Base-by-base conservation (phyloP, 2,113 vertebrate species). In the Rhipidura dahli region DNA sequence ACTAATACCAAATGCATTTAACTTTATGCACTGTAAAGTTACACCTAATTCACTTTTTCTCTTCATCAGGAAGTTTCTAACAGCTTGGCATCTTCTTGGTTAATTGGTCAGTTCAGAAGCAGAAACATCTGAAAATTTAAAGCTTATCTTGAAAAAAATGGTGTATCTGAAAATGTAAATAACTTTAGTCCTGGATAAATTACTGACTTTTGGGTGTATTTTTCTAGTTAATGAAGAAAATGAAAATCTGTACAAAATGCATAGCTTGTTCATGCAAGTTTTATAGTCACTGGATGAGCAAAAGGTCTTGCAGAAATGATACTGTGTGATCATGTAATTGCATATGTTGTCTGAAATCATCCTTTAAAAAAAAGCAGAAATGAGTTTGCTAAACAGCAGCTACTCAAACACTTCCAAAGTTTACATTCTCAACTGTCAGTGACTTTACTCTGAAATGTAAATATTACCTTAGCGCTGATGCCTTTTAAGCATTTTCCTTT, bases 361-460 rank as follows among this genome's bases (percentile, higher is more conserved):
- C 73, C n/a, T 72, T 63, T 33, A n/a, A 64, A 61, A 65, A 71
- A 24, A 6, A 1, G 0, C 64, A 87, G 53, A 89, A 89, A 81
- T 71, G 11, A 92, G 64, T 90, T 95, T 95, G 83, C 83, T 86
- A 92, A 95, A 75, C 79, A 83, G n/a, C 94, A 94, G 92, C 94
- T 95, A 95, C 64, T 95, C 88, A 96, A 96, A 96, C 94, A 95
- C 60, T 96, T 87, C 30, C 69, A 49, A 42, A 90, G 88, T 95
- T 96, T 94, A 83, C 95, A 59, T 70, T 95, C 76, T 93, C 79
- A 69, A 51, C 83, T 94, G 84, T n/a, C 50, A 70, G 42, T 73
- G 66, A 83, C 83, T 96, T 95, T 24, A 66, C 39, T 89, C 53
- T 57, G 80, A 66, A 94, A 75, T 87, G 94, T 82, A 89, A 97